phyloP scores from a whole-genome alignment of 2,888 invertebrate species.

The Apamea monoglypha region DNA sequence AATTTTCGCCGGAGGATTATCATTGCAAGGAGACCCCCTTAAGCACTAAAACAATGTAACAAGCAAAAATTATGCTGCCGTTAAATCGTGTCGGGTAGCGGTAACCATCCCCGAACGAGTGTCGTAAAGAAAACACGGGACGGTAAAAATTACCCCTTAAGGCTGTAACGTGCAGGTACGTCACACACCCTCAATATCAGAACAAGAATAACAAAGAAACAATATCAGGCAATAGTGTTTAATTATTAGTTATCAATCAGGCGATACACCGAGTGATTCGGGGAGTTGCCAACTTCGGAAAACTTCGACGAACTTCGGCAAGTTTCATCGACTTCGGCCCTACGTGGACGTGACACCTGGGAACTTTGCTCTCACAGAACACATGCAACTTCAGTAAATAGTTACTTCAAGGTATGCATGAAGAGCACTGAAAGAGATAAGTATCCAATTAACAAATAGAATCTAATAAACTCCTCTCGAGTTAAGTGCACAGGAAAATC shows the following conservation, averaged over 20 bases:
- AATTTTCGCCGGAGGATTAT: neutral
- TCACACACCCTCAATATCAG: slow-evolving; percentile 40
- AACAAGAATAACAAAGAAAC: slow-evolving; percentile 57
- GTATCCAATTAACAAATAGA: slow-evolving; percentile 48
- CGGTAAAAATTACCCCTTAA: slow-evolving; percentile 26
- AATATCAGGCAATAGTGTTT: slow-evolving; percentile 61
- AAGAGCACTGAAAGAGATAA: slow-evolving; percentile 18
- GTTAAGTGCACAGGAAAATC: slow-evolving; percentile 29
- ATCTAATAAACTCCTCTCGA: slow-evolving; percentile 6
- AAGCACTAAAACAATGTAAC: neutral
- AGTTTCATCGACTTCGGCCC: slow-evolving; percentile 37
- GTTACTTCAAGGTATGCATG: slow-evolving; percentile 28
- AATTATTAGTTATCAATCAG: slow-evolving; percentile 65
- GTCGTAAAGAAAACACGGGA: slow-evolving; percentile 19
- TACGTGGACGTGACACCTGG: slow-evolving; percentile 62
- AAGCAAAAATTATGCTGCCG: neutral
- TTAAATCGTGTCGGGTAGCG: slow-evolving; percentile 8
- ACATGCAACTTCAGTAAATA: slow-evolving; percentile 42
- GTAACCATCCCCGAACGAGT: neutral
- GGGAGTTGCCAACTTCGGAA: slow-evolving; percentile 53
- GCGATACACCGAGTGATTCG: slow-evolving; percentile 58
- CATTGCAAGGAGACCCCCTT: neutral
- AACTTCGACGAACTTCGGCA: slow-evolving; percentile 46
- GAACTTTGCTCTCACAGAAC: slow-evolving; percentile 56
- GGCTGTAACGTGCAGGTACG: slow-evolving; percentile 12